A percentile compares a stretch with the other conserved stretches of the same genome.
These are phyloP conservation scores for Baronia brevicornis DNA, from an alignment of 2,888 invertebrate species.

Conservation along the genomic window DNA sequence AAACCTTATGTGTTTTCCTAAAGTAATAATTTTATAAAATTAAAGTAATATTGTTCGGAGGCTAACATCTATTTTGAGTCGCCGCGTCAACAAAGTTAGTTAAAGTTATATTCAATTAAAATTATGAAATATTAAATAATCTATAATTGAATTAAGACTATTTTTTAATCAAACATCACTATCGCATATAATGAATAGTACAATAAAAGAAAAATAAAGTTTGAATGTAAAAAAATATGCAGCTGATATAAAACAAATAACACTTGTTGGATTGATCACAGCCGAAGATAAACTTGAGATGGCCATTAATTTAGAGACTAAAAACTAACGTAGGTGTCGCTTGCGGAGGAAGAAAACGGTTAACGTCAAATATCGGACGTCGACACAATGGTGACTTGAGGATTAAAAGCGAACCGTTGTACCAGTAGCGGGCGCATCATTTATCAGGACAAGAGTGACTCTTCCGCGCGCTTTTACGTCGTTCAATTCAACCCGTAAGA, in stretches of 20 bases:
- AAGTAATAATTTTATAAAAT: no score
- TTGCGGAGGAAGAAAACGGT: conserved; percentile 47
- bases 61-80: no score
- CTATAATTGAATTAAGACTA: no score
- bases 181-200: no score
- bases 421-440: conserved; percentile 65
- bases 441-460: conserved; percentile 60
- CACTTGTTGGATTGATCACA: conserved; percentile 42
- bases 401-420: conserved; percentile 73
- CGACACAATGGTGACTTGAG: conserved; percentile 62
- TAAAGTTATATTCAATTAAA: no score
- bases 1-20: no score
- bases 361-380: conserved; percentile 61
- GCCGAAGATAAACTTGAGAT: conserved; percentile 47
- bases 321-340: conserved; percentile 51
- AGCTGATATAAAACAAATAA: conserved; percentile 6
- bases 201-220: no score
- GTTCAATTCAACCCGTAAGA: conserved; percentile 31
- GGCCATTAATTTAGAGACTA: conserved; percentile 58
- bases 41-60: no score
- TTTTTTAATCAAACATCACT: no score
- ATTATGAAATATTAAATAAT: no score
- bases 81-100: no score
- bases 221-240: no score
- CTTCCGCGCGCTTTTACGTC: conserved; percentile 41